Evolutionary conservation across 2,888 invertebrate species (phyloP).

Genomic region (Drosophila emarginata): DNA sequence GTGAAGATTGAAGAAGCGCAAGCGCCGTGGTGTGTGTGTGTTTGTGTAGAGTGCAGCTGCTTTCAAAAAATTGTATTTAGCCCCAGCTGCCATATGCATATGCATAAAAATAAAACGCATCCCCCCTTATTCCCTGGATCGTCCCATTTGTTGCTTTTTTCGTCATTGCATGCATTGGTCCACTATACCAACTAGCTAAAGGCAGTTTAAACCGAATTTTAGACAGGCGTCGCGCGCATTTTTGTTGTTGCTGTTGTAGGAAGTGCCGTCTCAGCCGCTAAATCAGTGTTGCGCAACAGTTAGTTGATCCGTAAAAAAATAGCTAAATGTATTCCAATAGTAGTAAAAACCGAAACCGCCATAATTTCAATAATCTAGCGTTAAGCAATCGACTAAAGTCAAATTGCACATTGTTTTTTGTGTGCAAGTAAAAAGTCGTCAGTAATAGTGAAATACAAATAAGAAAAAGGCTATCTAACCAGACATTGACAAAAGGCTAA

Average conservation of each 20-base stretch:
- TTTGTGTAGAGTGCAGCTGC: conserved; percentile 60
- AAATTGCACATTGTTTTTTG: too few relatives aligned
- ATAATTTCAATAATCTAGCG: not conserved
- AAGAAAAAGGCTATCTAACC: not conserved
- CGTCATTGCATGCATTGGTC: conserved; percentile 40
- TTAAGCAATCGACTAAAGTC: too few relatives aligned
- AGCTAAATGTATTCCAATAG: not conserved
- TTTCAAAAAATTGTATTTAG: conserved; percentile 50
- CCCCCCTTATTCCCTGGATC: conserved; percentile 31
- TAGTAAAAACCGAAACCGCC: not conserved
- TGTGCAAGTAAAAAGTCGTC: too few relatives aligned
- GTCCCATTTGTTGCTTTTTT: conserved; percentile 42
- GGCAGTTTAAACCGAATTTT: conserved; percentile 67
- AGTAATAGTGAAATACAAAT: not conserved
- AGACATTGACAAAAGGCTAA: not conserved
- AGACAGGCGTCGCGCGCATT: conserved; percentile 21
- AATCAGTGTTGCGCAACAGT: conserved; percentile 11
- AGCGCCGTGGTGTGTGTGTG: conserved; percentile 32
- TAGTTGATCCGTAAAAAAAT: conserved; percentile 8
- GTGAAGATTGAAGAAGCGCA: conserved; percentile 26
- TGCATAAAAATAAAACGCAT: conserved; percentile 52
- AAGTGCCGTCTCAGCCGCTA: conserved; percentile 8
- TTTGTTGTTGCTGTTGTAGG: conserved; percentile 4
- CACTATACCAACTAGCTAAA: conserved; percentile 57
- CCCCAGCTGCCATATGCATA: conserved; percentile 63